A percentile compares a stretch with the other conserved stretches of the same genome.
These are phyloP conservation scores for Phytoseiulus persimilis DNA, from an alignment of 2,888 invertebrate species.

Conservation along the genomic window DNA sequence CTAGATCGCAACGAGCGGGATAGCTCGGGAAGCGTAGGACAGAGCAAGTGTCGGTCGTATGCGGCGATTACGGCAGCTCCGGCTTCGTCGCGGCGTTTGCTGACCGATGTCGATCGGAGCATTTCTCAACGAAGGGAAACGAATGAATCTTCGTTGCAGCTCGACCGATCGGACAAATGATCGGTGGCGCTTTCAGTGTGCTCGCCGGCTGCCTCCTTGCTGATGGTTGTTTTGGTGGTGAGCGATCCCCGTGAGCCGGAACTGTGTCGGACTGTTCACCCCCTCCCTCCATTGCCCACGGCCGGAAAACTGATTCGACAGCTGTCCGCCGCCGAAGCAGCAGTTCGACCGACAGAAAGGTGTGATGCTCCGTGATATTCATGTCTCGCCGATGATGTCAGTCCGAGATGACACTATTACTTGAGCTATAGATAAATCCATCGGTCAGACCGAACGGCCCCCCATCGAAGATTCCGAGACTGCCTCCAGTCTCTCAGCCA, in stretches of 20 bases:
- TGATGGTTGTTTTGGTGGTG: constrained; percentile 5
- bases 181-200: background rate
- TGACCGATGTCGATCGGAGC: background rate
- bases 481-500: too few relatives aligned
- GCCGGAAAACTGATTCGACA: background rate
- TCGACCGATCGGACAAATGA: background rate
- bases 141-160: background rate
- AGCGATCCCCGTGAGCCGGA: background rate
- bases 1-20: background rate
- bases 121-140: background rate
- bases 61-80: background rate
- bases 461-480: too few relatives aligned
- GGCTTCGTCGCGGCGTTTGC: background rate
- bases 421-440: too few relatives aligned
- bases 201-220: background rate
- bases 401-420: too few relatives aligned
- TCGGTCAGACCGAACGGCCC: too few relatives aligned
- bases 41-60: background rate
- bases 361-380: background rate
- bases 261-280: background rate
- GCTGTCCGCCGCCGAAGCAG: background rate
- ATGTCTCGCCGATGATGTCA: background rate
- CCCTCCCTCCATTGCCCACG: background rate
- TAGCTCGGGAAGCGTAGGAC: background rate
- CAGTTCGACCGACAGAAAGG: background rate